phyloP scores from a whole-genome alignment of 2,888 invertebrate species.

The Lymantria monacha region DNA sequence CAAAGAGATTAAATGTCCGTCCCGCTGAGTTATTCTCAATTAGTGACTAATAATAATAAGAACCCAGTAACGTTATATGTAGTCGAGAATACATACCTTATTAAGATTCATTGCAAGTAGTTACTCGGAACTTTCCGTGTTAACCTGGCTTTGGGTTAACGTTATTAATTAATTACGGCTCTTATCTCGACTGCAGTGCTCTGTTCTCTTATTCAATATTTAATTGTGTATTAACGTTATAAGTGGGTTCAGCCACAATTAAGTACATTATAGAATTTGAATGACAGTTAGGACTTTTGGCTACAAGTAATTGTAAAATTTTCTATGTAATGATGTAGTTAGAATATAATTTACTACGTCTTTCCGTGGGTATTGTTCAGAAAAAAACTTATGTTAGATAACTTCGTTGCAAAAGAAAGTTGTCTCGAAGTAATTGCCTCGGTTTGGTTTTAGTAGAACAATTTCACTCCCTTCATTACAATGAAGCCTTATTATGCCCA shows the following conservation, averaged over 20 bases:
- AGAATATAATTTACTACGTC: too few species aligned
- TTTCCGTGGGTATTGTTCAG: too few species aligned
- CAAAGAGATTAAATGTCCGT: neutral
- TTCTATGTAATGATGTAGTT: too few species aligned
- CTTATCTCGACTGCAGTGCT: slow-evolving; percentile 25
- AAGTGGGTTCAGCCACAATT: neutral
- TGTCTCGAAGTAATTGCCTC: too few species aligned
- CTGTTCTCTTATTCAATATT: slow-evolving; percentile 29
- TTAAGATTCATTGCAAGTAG: slow-evolving; percentile 35
- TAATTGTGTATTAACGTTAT: slow-evolving; percentile 20
- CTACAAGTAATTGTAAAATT: too few species aligned
- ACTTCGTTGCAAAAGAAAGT: too few species aligned
- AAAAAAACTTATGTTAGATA: too few species aligned
- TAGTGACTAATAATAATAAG: slow-evolving; percentile 23
- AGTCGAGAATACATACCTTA: slow-evolving; percentile 19
- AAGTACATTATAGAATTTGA: too few species aligned
- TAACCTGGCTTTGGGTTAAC: slow-evolving; percentile 30
- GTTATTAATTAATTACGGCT: slow-evolving; percentile 34
- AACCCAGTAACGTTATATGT: slow-evolving; percentile 6
- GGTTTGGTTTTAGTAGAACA: too few species aligned
- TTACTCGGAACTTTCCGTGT: slow-evolving; percentile 32
- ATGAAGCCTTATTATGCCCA: too few species aligned
- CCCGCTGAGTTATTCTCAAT: slow-evolving; percentile 5
- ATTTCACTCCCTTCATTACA: too few species aligned
- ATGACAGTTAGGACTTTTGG: too few species aligned